phyloP scores from a whole-genome alignment of 2,888 invertebrate genomes.

The Emmelina monodactyla region DNA sequence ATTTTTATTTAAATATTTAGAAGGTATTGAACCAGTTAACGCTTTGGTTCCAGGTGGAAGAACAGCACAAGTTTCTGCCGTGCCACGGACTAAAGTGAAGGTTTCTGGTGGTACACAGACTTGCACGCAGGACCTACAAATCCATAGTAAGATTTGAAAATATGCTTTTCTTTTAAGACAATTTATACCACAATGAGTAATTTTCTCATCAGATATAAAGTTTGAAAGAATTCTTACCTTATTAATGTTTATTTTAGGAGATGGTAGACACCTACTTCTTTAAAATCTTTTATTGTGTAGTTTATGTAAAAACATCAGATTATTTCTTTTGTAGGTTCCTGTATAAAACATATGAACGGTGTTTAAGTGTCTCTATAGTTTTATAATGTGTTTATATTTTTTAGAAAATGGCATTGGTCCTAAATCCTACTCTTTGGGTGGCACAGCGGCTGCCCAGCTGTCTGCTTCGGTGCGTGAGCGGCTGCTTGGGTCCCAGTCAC shows the following conservation, averaged over 20 bases:
- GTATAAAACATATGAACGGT: too few species aligned
- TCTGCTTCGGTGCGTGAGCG: slow-evolving; percentile 88
- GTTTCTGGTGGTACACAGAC: slow-evolving; percentile 92
- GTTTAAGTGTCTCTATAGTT: too few species aligned
- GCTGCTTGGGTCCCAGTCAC: slow-evolving; percentile 84
- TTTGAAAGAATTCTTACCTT: too few species aligned
- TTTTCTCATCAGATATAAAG: too few species aligned
- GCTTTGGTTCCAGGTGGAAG: slow-evolving; percentile 60
- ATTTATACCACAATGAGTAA: slow-evolving; percentile 13
- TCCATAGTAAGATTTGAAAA: slow-evolving; percentile 73
- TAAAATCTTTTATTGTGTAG: too few species aligned
- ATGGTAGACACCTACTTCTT: too few species aligned
- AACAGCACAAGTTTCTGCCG: slow-evolving; percentile 86
- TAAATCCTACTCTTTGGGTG: slow-evolving; percentile 85
- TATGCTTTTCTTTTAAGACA: too few species aligned
- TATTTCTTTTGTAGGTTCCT: too few species aligned
- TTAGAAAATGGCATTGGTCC: slow-evolving; percentile 78
- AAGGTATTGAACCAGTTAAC: too few species aligned
- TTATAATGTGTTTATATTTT: slow-evolving; percentile 18
- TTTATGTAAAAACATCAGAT: too few species aligned
- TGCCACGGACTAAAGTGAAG: slow-evolving; percentile 86
- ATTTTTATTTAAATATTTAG: too few species aligned
- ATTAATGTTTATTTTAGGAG: too few species aligned
- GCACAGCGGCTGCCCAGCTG: slow-evolving; percentile 84
- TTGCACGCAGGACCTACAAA: slow-evolving; percentile 78